Base-by-base conservation (phyloP, 2,888 invertebrate species). In the Busseola fusca region DNA sequence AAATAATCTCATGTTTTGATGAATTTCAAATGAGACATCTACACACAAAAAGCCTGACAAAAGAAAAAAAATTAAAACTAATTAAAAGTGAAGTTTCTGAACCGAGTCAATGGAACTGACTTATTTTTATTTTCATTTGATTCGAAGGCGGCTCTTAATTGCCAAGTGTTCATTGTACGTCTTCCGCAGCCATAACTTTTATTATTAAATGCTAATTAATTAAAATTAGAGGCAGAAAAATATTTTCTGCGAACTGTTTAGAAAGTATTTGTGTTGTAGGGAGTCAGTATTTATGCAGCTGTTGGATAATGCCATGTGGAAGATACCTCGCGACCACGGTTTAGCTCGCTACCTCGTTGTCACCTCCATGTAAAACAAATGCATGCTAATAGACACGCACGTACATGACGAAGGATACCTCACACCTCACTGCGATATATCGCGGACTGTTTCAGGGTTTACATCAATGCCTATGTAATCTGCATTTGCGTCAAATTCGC, bases 191-290 rank as follows among this genome's bases (percentile, higher is more conserved):
- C 85, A 65, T 48, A 59, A 85, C 57, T 83, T 84, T 83, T 78
- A 76, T 84, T 71, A 83, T 78, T 81, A 83, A 84, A 85, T 63
- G 81, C 74, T 78, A 78, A 83, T 81, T 85, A 83, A 85, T 81
- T 76, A 66, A 57, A 54, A 60, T 54, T 72, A 59, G 34, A 48
- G n/a, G 30, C 25, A 68, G 74, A 50, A 70, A 72, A 74, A 65
- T 64, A 50, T 60, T 56, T 40, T 52, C 56, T 45, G n/a, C 12
- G 14, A 6, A 64, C 25, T 45, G 3, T 54, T 71, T 59, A 16
- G 54, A 68, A 34, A 76, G n/a, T 34, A 40, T 21, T 68, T 14
- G n/a, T 37, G 21, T 45, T 30, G 3, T 14, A 2, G 14, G 42
- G 7, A n/a, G 34, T 40, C 6, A 3, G 18, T 67, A 7, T 71